Base-by-base conservation (phyloP, 2,113 vertebrate species). In the Polyodon spathula region DNA sequence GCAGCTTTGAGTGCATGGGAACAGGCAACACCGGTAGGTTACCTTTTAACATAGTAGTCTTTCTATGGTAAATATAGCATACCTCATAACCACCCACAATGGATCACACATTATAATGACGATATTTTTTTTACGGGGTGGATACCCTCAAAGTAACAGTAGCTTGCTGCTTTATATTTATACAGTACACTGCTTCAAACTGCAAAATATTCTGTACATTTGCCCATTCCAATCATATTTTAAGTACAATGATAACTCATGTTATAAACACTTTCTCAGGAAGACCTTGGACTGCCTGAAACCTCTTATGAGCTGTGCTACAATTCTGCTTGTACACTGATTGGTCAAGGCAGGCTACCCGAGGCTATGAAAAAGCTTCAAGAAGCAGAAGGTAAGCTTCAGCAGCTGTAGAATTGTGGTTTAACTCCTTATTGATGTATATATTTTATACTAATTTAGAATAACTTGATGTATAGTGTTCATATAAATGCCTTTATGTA, bases 1-100 rank as follows among this genome's bases (percentile, higher is more conserved):
- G 95, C 95, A 11, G 93, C 96, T 4, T 84, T 93, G 67, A 96
- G 92, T 82, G 90, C 92, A 0, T 99, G 96, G 95, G 92, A 93
- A 71, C 87, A 90, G 63, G 75, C 87, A 10, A 73, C 77, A 16
- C 74, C 87, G 60, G 96, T 97, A 81, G 90, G 86, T 74, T 5
- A 5, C 14, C 46, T 27, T 9, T 2, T 6, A 4, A 8, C 17
- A 37, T 27, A 12, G 8, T 27, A 1, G 27, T 27, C 27, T 27
- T 27, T 27, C 3, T 27, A 27, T 27, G 27, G 27, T 27, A 27
- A 27, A 27, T 27, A 27, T 27, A 27, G 27, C 27, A 27, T 27
- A 27, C 27, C 3, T 27, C 1, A 27, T 27, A 27, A 27, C 27
- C 27, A 27, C 27, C 27, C 27, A 27, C 27, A 27, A 27, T 27